Base-by-base conservation (phyloP, 2,797 vertebrate species). In the Coregonus suidteri region DNA sequence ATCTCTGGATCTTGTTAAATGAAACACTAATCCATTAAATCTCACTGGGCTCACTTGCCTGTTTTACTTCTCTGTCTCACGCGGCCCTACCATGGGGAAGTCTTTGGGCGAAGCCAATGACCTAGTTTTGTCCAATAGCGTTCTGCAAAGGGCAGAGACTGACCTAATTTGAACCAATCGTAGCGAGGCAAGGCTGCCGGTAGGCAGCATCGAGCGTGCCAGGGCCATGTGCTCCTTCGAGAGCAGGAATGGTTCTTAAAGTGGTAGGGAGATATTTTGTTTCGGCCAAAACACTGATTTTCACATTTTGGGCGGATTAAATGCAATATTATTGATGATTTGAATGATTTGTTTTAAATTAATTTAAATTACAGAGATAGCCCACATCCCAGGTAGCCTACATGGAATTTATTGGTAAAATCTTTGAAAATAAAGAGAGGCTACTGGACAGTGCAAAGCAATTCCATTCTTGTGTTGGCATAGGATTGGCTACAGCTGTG, bases 61-160 rank as follows among this genome's bases (percentile, higher is more conserved):
- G 79, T 74, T 83, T 76, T 78, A 78, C 76, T 83, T 81, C 51
- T 53, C 53, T 68, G 76, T 41, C 88, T 95, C 94, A 95, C 94
- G 94, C 86, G 94, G 94, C 92, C 75, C 18, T 88, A 2, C 91
- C 91, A 93, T 91, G 90, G 86, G 90, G 90, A 88, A 86, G 78
- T 79, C 89, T 78, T 74, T 92, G 94, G 96, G 96, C 90, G 95
- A 95, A 92, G 94, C 92, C 78, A 93, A 81, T 95, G 96, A 96
- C 96, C 96, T 96, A 97, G 82, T 95, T 96, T 94, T 87, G 79
- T 14, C 97, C 96, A 98, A 98, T 97, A 4, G 82, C 70, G 82
- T 54, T 15, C n/a, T 13, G 79, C 4, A 69, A 83, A 77, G 77
- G 85, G 89, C 83, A 88, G 94, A 92, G 87, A 93, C 82, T 96